Evolutionary conservation across 2,113 vertebrate genomes (phyloP).

Genomic region (Lichenostomus cassidix): DNA sequence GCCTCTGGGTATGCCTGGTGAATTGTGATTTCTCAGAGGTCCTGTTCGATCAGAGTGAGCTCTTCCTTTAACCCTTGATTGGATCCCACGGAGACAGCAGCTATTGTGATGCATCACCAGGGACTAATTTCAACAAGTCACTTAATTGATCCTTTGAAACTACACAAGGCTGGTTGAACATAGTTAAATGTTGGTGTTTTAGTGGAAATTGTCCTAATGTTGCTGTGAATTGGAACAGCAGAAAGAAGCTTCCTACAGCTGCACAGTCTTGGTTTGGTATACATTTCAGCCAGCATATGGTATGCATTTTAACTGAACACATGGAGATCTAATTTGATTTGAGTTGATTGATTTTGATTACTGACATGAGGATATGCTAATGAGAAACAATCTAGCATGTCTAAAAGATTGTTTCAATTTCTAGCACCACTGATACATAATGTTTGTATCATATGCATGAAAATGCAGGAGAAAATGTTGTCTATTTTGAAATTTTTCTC

Average conservation of each 20-base stretch:
- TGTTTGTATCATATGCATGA: not conserved
- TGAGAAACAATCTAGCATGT: slow-evolving; percentile 27
- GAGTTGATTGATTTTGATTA: slow-evolving; percentile 54
- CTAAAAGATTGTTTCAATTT: slow-evolving; percentile 10
- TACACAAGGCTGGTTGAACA: not conserved
- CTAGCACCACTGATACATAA: not conserved
- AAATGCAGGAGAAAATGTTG: not conserved
- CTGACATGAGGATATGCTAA: slow-evolving; percentile 42
- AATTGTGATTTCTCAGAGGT: slow-evolving; percentile 4
- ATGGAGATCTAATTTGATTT: slow-evolving; percentile 29
- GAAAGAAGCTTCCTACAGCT: not conserved
- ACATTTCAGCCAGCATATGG: slow-evolving; percentile 19
- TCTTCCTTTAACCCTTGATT: not conserved
- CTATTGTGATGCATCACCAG: not conserved
- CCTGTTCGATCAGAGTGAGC: not conserved
- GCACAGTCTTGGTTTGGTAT: not conserved
- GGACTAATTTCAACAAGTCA: not conserved
- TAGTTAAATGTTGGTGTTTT: not conserved
- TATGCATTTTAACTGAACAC: slow-evolving; percentile 12
- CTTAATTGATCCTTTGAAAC: not conserved
- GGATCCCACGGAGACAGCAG: not conserved
- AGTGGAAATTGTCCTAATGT: not conserved
- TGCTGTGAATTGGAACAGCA: not conserved
- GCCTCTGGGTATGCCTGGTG: not conserved
- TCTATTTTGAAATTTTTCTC: not conserved